Evolutionary conservation across 2,888 invertebrate species (phyloP).

Genomic region (Lepidocyrtinus sp.): DNA sequence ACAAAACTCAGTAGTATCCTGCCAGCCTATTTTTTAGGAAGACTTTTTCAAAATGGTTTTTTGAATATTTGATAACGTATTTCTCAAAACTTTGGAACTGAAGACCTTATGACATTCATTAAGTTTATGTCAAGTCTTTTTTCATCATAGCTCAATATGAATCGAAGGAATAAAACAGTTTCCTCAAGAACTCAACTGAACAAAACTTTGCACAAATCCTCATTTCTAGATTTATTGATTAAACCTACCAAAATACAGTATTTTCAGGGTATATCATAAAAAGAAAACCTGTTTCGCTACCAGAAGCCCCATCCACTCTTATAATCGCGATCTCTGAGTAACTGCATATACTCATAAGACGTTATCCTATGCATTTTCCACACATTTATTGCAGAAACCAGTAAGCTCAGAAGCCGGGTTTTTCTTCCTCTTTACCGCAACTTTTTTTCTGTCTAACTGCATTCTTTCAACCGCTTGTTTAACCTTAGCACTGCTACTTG

Average conservation of each 20-base stretch:
- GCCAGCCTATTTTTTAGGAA: too few species aligned
- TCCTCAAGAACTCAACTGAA: too few species aligned
- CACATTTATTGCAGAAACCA: constrained; percentile 13
- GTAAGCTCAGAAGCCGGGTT: constrained; percentile 38
- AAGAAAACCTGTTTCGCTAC: constrained; percentile 44
- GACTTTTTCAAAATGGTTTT: too few species aligned
- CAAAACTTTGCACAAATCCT: too few species aligned
- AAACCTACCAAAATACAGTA: constrained; percentile 45
- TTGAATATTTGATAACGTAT: too few species aligned
- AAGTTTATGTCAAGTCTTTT: too few species aligned
- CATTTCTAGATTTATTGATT: not conserved
- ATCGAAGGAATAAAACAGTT: too few species aligned
- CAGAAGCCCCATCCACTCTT: constrained; percentile 14
- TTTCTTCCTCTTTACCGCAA: constrained; percentile 53
- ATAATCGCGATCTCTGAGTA: constrained; percentile 23
- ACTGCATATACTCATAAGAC: constrained; percentile 51
- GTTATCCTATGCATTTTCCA: constrained; percentile 24
- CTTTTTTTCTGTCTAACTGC: constrained; percentile 51
- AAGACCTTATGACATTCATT: too few species aligned
- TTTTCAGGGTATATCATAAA: not conserved
- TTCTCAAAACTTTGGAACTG: too few species aligned
- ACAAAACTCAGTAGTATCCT: too few species aligned
- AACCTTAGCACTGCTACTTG: constrained; percentile 28
- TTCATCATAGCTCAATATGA: too few species aligned
- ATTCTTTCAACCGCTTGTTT: constrained; percentile 53